Percentiles rank a stretch among this genome's conserved stretches.
These are phyloP conservation scores for Dasypolia templi DNA, from an alignment of 2,888 invertebrate genomes.

Conservation along the genomic window DNA sequence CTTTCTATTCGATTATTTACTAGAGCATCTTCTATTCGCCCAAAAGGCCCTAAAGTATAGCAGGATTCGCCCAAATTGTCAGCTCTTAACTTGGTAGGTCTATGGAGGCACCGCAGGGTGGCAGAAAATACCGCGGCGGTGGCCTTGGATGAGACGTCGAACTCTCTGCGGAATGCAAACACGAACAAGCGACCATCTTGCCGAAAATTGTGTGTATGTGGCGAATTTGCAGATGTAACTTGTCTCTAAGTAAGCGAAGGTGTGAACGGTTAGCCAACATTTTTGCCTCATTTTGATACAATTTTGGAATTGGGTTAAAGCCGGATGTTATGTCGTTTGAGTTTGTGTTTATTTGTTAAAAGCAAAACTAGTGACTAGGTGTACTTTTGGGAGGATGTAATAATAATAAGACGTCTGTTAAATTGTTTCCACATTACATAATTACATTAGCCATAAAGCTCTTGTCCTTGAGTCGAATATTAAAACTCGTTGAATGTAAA, in stretches of 20 bases:
- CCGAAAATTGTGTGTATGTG: constrained; percentile 78
- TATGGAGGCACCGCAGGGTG: constrained; percentile 79
- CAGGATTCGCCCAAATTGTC: constrained; percentile 62
- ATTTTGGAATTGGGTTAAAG: constrained; percentile 48
- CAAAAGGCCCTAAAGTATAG: constrained; percentile 24
- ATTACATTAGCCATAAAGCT: constrained; percentile 45
- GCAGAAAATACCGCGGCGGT: constrained; percentile 67
- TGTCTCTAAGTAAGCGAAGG: constrained; percentile 31
- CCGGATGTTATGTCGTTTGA: constrained; percentile 41
- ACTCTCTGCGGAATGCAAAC: constrained; percentile 87
- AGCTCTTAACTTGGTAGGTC: constrained; percentile 65
- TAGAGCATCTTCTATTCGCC: background rate
- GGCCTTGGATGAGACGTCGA: constrained; percentile 87
- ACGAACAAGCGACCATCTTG: constrained; percentile 77
- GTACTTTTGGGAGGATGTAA: background rate
- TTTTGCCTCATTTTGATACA: constrained; percentile 8
- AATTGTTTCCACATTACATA: constrained; percentile 34
- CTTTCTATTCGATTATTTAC: background rate
- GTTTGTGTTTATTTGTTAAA: constrained; percentile 12
- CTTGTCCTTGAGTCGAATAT: constrained; percentile 45
- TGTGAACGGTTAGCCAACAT: constrained; percentile 24
- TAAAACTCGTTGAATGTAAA: constrained; percentile 37
- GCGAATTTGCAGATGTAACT: constrained; percentile 63
- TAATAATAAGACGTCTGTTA: constrained; percentile 12
- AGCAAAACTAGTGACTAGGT: constrained; percentile 15